Evolutionary conservation across 1,140 invertebrate genomes (phyloP).

Genomic region (Drosophila ironensis): DNA sequence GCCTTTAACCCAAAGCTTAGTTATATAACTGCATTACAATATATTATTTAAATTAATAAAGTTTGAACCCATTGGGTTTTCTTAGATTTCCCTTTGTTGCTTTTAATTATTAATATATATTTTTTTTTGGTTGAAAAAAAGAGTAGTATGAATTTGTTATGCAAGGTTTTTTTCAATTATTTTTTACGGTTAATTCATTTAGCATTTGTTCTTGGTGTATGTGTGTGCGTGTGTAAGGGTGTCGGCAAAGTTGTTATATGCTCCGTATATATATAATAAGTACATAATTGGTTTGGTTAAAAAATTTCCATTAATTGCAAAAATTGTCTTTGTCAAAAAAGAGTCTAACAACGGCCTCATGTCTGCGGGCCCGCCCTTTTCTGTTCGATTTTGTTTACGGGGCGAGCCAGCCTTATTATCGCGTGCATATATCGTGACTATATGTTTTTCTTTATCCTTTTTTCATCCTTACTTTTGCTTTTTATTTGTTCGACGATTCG

Average conservation of each 20-base stretch:
- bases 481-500: slow-evolving; percentile 1
- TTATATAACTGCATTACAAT: slow-evolving; percentile 63
- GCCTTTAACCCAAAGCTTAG: slow-evolving; percentile 64
- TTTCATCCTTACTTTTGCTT: no score
- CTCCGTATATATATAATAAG: slow-evolving; percentile 33
- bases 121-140: slow-evolving; percentile 73
- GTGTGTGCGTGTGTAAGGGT: slow-evolving; percentile 1
- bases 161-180: slow-evolving; percentile 81
- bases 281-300: slow-evolving; percentile 43
- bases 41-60: slow-evolving; percentile 62
- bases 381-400: neutral
- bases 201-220: slow-evolving; percentile 52
- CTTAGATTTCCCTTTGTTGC: slow-evolving; percentile 11
- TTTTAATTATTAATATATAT: slow-evolving; percentile 22
- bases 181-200: slow-evolving; percentile 75
- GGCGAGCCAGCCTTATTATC: slow-evolving; percentile 46
- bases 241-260: slow-evolving; percentile 50
- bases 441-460: slow-evolving; percentile 11
- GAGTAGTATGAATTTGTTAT: slow-evolving; percentile 82
- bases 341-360: slow-evolving; percentile 56
- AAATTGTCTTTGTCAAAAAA: slow-evolving; percentile 59
- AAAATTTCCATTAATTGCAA: slow-evolving; percentile 62
- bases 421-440: slow-evolving; percentile 67
- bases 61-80: no score
- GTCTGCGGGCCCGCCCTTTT: slow-evolving; percentile 21